phyloP scores from a whole-genome alignment of 2,113 vertebrate genomes.

The Erinaceus europaeus region DNA sequence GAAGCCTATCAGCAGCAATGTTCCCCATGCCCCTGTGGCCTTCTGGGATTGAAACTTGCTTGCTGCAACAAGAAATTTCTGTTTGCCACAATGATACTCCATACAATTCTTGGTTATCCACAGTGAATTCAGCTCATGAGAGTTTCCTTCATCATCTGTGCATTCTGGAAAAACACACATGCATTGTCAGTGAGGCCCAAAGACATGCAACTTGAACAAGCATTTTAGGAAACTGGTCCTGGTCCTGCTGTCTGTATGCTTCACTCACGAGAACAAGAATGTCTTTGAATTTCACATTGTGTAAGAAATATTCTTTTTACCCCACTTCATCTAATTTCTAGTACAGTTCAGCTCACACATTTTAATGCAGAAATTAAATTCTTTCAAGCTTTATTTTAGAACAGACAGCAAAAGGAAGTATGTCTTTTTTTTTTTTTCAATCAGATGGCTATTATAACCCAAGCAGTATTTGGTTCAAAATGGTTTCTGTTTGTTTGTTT shows the following conservation, averaged over 20 bases:
- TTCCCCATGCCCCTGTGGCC: neutral
- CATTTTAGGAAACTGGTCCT: neutral
- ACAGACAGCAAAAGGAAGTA: neutral
- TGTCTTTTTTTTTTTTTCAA: neutral
- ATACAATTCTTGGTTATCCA: too few relatives aligned
- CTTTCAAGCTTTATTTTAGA: neutral
- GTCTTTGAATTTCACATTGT: neutral
- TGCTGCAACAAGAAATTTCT: fast-evolving
- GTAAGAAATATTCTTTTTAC: neutral
- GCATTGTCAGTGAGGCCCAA: neutral
- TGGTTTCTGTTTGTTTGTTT: too few relatives aligned
- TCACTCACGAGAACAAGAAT: too few relatives aligned
- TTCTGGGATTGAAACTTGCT: slow-evolving; percentile 52
- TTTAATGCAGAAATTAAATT: neutral
- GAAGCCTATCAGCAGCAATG: too few relatives aligned
- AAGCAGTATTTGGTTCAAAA: fast-evolving
- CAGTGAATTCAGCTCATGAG: neutral
- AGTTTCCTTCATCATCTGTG: neutral
- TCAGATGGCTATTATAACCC: neutral
- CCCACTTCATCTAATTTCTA: too few relatives aligned
- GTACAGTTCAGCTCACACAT: neutral
- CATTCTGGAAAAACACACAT: slow-evolving; percentile 19
- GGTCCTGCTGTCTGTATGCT: neutral
- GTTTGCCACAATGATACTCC: fast-evolving
- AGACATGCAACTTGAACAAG: too few relatives aligned